Conservation (phyloP, 2,113 vertebrate species). For the Himantopus leucocephalus region DNA sequence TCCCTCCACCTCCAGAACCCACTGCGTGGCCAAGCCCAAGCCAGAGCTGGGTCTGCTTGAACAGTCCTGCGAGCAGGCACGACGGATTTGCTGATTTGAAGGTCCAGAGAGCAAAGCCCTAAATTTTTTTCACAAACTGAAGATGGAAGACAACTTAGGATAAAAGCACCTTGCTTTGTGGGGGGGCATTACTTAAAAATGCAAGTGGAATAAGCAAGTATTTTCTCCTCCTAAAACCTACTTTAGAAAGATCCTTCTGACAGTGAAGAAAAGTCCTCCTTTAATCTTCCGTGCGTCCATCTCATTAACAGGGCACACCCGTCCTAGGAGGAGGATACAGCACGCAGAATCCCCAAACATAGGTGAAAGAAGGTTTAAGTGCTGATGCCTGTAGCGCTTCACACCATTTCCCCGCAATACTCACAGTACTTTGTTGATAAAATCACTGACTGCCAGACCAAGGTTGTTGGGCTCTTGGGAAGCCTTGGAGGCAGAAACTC, state of each 20-base stretch:
- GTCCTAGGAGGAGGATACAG: neutral
- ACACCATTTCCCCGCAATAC: neutral
- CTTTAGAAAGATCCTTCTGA: neutral
- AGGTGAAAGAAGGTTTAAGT: neutral
- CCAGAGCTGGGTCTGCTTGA: neutral
- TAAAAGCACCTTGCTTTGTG: neutral
- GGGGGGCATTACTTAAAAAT: neutral
- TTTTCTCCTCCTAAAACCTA: neutral
- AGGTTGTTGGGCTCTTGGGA: neutral
- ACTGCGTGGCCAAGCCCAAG: rapidly evolving
- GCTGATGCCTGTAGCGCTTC: neutral
- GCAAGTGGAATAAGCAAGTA: neutral
- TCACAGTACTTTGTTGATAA: neutral
- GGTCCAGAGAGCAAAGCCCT: neutral
- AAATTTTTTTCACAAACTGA: neutral
- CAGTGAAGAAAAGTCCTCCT: neutral
- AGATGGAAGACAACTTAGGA: neutral
- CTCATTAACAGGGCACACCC: neutral
- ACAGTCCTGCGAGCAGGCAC: neutral
- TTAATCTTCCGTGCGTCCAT: neutral
- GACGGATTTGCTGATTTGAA: neutral
- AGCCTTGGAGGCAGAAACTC: neutral
- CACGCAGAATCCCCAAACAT: neutral
- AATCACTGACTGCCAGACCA: neutral
- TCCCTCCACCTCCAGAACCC: neutral